Percentiles rank a stretch among this genome's conserved stretches.
Conservation (phyloP, 2,113 vertebrate genomes). For the Ursus arctos region DNA sequence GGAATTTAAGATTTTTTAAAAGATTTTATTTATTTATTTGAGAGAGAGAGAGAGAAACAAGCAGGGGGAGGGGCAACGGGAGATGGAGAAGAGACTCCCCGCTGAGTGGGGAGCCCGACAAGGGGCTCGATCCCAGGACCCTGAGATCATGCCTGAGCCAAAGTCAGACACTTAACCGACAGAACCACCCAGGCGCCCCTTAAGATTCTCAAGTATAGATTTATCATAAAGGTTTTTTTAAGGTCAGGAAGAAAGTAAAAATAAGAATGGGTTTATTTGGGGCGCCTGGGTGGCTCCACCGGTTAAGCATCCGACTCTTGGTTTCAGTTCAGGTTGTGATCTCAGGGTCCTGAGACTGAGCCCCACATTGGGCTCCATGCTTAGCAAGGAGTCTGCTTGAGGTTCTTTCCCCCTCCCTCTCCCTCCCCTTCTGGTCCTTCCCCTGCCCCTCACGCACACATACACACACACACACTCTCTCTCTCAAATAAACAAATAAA, state of each 20-base stretch:
- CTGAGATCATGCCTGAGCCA: not conserved
- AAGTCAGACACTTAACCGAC: not conserved
- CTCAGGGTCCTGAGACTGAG: not conserved
- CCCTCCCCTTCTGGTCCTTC: not conserved
- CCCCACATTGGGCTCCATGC: not conserved
- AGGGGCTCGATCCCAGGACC: not conserved
- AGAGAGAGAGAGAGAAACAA: not conserved
- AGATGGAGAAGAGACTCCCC: not conserved
- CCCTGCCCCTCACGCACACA: not conserved
- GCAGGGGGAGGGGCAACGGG: not conserved
- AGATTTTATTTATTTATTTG: not conserved
- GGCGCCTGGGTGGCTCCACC: not conserved
- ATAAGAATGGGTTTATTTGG: not conserved
- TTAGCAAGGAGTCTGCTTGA: not conserved
- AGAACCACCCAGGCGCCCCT: not conserved
- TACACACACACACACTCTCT: too few relatives aligned
- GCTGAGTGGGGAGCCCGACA: not conserved
- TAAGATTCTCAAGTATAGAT: not conserved
- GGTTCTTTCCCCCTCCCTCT: not conserved
- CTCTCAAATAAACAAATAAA: not conserved
- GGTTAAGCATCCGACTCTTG: not conserved
- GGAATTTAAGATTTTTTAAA: not conserved
- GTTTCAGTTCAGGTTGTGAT: not conserved
- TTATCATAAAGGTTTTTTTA: not conserved
- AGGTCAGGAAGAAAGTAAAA: not conserved